Conservation (phyloP, 1,140 invertebrate genomes). For the Drosophila kanapiae region DNA sequence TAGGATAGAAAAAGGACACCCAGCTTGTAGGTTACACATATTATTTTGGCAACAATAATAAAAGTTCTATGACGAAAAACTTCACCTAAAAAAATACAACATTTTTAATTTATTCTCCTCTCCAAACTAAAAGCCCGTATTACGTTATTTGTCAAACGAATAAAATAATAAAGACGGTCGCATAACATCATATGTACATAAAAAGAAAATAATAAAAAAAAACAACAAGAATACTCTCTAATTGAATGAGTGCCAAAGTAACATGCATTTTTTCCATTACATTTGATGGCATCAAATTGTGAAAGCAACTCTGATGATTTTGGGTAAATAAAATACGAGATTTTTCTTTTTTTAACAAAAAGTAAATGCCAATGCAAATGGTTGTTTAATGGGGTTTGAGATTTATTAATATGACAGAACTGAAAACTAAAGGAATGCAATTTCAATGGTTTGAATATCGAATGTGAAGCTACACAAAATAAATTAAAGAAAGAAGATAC, state of each 20-base stretch:
- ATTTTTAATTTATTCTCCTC: not conserved
- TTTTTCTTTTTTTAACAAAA: not conserved
- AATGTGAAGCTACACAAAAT: too few species aligned
- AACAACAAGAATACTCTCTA: not conserved
- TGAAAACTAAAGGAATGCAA: not conserved
- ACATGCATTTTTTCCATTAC: conserved; percentile 11
- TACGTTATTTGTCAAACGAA: conserved; percentile 6
- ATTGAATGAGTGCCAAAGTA: conserved; percentile 8
- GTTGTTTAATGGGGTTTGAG: conserved; percentile 4
- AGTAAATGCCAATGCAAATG: conserved; percentile 2
- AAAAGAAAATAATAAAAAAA: not conserved
- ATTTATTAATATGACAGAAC: conserved; percentile 13
- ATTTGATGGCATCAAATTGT: conserved; percentile 6
- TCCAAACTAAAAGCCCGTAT: not conserved
- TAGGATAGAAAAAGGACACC: not conserved
- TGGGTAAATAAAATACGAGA: conserved; percentile 9
- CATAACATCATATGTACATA: conserved; percentile 3
- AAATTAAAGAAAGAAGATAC: too few species aligned
- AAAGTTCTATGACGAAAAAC: not conserved
- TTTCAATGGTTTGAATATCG: not conserved
- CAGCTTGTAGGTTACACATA: not conserved
- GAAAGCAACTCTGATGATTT: conserved; percentile 5
- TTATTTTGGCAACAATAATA: not conserved
- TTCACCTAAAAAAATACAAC: not conserved
- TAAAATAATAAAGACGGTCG: conserved; percentile 7